These are phyloP conservation scores for Sternarchorhynchus goeldii DNA, from an alignment of 2,797 vertebrate species.

Conservation along the genomic window DNA sequence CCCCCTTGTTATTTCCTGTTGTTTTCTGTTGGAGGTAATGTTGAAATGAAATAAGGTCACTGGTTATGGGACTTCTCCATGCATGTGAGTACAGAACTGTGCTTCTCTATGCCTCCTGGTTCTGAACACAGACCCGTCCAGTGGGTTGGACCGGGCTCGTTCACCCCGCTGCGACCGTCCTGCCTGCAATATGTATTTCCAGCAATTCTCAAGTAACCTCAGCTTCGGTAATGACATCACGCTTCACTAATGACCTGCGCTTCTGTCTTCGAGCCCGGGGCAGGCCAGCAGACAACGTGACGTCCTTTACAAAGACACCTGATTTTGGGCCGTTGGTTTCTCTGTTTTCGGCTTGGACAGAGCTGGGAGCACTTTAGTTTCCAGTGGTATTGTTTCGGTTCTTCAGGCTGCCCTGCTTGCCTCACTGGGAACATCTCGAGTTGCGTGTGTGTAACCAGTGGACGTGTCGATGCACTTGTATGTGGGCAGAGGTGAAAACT, in stretches of 20 bases:
- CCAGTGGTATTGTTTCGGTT: slow-evolving; percentile 31
- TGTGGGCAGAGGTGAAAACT: neutral
- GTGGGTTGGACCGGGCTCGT: too few species aligned
- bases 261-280: neutral
- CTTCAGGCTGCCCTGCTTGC: slow-evolving; percentile 69
- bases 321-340: slow-evolving; percentile 13
- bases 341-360: slow-evolving; percentile 32
- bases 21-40: slow-evolving; percentile 32
- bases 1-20: slow-evolving; percentile 12
- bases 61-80: neutral
- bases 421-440: slow-evolving; percentile 67
- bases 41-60: slow-evolving; percentile 42
- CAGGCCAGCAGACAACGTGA: slow-evolving; percentile 37
- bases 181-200: neutral
- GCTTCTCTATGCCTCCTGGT: neutral
- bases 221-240: neutral
- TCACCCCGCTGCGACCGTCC: neutral
- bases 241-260: neutral
- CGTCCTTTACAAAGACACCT: slow-evolving; percentile 16
- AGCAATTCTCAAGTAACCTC: slow-evolving; percentile 2
- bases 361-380: slow-evolving; percentile 11
- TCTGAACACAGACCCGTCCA: neutral
- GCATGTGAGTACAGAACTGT: neutral
- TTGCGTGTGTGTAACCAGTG: neutral
- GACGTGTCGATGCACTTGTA: slow-evolving; percentile 9